These are phyloP conservation scores for Volucella inflata DNA, from an alignment of 2,888 invertebrate species.

Conservation along the genomic window DNA sequence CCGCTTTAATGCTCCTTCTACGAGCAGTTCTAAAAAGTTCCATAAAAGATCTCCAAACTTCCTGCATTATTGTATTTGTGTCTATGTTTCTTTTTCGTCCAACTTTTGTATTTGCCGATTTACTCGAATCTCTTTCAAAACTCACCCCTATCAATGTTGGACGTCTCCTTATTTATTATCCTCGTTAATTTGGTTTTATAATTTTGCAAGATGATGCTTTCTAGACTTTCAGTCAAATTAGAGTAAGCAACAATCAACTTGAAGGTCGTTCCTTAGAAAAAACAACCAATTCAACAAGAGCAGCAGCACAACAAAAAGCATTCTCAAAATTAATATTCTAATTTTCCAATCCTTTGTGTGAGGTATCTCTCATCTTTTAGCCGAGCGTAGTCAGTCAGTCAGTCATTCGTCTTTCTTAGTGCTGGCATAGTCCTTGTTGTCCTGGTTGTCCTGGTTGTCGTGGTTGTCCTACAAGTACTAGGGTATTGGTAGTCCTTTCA, in stretches of 20 bases:
- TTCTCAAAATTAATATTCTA: constrained; percentile 56
- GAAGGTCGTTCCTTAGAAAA: constrained; percentile 31
- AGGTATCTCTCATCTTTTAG: constrained; percentile 24
- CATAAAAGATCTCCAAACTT: no score
- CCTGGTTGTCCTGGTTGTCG: no score
- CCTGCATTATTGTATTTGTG: no score
- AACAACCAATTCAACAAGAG: neutral
- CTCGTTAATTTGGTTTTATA: constrained; percentile 23
- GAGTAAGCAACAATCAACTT: constrained; percentile 35
- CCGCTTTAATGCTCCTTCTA: no score
- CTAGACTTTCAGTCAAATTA: constrained; percentile 22
- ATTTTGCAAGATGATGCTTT: constrained; percentile 14
- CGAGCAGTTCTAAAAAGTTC: no score
- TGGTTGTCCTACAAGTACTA: no score
- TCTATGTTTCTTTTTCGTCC: no score
- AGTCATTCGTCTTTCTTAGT: neutral
- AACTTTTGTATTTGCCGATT: no score
- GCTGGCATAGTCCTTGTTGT: neutral
- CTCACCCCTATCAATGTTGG: no score
- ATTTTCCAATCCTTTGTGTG: constrained; percentile 53
- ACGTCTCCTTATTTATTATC: neutral
- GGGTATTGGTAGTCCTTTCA: constrained; percentile 47
- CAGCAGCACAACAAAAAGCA: neutral
- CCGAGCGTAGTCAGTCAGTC: neutral
- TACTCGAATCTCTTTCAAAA: no score